Base-by-base conservation (phyloP, 2,888 invertebrate species). In the Glyphotaelius pellucidus region DNA sequence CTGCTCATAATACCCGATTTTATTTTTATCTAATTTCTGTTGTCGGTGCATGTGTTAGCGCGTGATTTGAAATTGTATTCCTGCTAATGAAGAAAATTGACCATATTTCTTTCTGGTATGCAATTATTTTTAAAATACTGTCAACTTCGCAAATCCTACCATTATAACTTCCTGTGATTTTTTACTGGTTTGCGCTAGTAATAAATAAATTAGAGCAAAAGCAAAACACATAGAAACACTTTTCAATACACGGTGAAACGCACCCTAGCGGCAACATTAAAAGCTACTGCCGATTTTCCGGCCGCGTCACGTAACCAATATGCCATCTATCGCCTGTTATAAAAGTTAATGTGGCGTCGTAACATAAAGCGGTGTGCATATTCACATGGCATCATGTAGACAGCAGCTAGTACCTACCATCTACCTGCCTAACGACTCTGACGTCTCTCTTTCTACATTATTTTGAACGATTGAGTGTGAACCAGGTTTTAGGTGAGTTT, bases 271-370 rank as follows among this genome's bases (percentile, higher is more conserved):
- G 67, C 9, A n/a, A 42, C 86, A 32, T 88, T 88, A 88, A 88
- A 67, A 32, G 15, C 47, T 88, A 52, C 67, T 31, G 67, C 35
- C 88, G 35, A 30, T 88, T 86, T 88, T 88, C 88, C 67, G 38
- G 35, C 67, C 32, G 38, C 47, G 87, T 90, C 91, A 92, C 92
- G 92, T 91, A 92, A 89, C 92, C 91, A 92, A 92, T 92, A 92
- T 90, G 90, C 92, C 90, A 91, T 92, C 90, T 90, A 91, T 87
- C 86, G 87, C 67, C 90, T 47, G 91, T 87, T 91, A 90, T 92
- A 92, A 92, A 92, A 92, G 90, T 91, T 90, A 92, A 91, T 91
- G 90, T 89, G 79, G 52, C 30, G 15, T 38, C 91, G 79, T 90
- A 92, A 90, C 67, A n/a, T 67, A 67, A 90, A 42, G 38, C 88